phyloP scores from a whole-genome alignment of 2,113 vertebrate species.

The Tragulus kanchil region DNA sequence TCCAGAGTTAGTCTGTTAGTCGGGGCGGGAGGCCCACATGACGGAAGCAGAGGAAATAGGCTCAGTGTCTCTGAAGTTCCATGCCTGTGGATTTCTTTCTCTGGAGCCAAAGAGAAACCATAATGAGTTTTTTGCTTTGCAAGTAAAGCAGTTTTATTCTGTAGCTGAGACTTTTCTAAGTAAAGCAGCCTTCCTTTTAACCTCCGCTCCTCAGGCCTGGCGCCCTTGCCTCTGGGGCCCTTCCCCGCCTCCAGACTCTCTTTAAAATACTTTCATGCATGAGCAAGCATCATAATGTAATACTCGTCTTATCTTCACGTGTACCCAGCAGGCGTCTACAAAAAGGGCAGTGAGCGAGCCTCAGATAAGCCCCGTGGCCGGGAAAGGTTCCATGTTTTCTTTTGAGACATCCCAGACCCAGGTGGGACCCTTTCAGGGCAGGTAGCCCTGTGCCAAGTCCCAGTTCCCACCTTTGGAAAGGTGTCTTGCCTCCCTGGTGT shows the following conservation, averaged over 20 bases:
- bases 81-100: constrained; percentile 80
- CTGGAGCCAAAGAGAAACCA: constrained; percentile 82
- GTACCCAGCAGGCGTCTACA: constrained; percentile 87
- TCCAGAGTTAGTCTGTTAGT: neutral
- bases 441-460: neutral
- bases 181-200: constrained; percentile 78
- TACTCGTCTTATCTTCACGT: constrained; percentile 88
- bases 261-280: constrained; percentile 90
- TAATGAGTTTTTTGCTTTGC: constrained; percentile 87
- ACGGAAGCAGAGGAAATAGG: constrained; percentile 74
- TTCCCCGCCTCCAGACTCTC: constrained; percentile 71
- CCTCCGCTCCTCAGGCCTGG: neutral
- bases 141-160: constrained; percentile 85
- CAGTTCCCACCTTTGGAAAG: neutral
- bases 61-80: constrained; percentile 59
- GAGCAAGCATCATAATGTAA: constrained; percentile 87
- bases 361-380: neutral
- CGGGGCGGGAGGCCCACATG: neutral
- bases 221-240: neutral
- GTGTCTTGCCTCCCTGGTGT: neutral
- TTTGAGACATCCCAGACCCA: constrained; percentile 55
- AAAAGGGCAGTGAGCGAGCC: constrained; percentile 82
- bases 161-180: constrained; percentile 84
- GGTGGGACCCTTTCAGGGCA: neutral
- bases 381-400: constrained; percentile 70